Evolutionary conservation across 2,888 invertebrate genomes (phyloP).

Genomic region (Ecdyonurus torrentis): DNA sequence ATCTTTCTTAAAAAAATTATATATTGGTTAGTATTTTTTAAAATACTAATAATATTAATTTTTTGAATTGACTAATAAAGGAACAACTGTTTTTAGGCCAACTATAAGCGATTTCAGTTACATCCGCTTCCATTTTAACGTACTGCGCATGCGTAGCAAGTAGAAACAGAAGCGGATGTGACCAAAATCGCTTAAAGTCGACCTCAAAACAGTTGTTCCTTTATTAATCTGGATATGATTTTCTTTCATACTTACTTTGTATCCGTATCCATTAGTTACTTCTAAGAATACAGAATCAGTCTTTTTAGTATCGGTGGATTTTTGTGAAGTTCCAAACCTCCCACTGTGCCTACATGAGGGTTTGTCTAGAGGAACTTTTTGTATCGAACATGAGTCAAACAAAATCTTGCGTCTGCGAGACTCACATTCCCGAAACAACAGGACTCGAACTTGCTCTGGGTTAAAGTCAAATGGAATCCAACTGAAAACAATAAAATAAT

Average conservation of each 20-base stretch:
- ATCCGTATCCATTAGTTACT: conserved; percentile 43
- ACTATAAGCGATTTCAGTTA: too few species aligned
- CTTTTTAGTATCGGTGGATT: conserved; percentile 14
- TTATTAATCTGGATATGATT: neutral
- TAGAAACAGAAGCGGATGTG: too few species aligned
- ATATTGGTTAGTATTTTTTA: neutral
- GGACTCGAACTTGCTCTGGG: conserved; percentile 56
- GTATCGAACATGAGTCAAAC: conserved; percentile 61
- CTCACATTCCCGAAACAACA: conserved; percentile 76
- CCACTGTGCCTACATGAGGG: neutral
- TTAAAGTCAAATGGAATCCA: conserved; percentile 39
- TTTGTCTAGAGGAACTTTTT: conserved; percentile 31
- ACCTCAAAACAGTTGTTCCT: too few species aligned
- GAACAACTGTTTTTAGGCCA: too few species aligned
- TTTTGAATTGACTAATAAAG: neutral
- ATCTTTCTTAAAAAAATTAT: neutral
- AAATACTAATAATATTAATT: neutral
- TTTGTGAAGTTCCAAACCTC: conserved; percentile 1
- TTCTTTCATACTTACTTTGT: conserved; percentile 41
- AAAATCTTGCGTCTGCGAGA: conserved; percentile 61
- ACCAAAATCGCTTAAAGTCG: too few species aligned
- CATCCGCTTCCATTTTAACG: too few species aligned
- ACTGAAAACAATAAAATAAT: conserved; percentile 19
- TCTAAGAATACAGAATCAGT: conserved; percentile 32
- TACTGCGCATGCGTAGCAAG: too few species aligned